Evolutionary conservation across 2,888 invertebrate genomes (phyloP).

Genomic region (Mythimna vitellina): DNA sequence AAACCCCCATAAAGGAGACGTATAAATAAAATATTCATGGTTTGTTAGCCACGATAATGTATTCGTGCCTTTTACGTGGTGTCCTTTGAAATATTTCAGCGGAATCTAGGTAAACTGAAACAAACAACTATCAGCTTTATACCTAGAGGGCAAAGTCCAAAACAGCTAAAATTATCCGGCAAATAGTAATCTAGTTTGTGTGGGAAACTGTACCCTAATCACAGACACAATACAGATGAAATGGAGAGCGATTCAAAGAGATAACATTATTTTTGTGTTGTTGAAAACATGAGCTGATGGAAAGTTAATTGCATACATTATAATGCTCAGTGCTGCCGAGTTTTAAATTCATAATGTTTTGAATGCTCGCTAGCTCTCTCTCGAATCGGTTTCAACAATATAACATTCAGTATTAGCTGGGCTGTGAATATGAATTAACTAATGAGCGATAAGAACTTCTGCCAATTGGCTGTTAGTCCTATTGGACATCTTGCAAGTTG

Average conservation of each 20-base stretch:
- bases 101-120: slow-evolving; percentile 41
- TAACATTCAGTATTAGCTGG: slow-evolving; percentile 29
- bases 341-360: slow-evolving; percentile 31
- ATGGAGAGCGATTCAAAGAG: slow-evolving; percentile 52
- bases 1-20: slow-evolving; percentile 51
- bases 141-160: slow-evolving; percentile 50
- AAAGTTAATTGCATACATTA: slow-evolving; percentile 53
- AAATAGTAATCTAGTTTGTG: slow-evolving; percentile 45
- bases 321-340: slow-evolving; percentile 20
- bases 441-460: slow-evolving; percentile 49
- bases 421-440: slow-evolving; percentile 42
- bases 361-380: slow-evolving; percentile 27
- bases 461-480: slow-evolving; percentile 59
- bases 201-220: slow-evolving; percentile 63
- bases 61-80: slow-evolving; percentile 64
- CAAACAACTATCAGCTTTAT: slow-evolving; percentile 54
- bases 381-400: slow-evolving; percentile 12
- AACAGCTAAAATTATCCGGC: slow-evolving; percentile 44
- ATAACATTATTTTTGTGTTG: slow-evolving; percentile 54
- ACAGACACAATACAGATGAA: slow-evolving; percentile 51
- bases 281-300: slow-evolving; percentile 43
- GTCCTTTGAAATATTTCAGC: slow-evolving; percentile 57
- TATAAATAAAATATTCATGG: slow-evolving; percentile 72
- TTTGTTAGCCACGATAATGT: slow-evolving; percentile 69
- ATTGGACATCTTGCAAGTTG: slow-evolving; percentile 52